Conservation (phyloP, 2,113 vertebrate species). For the Ceratotherium simum region DNA sequence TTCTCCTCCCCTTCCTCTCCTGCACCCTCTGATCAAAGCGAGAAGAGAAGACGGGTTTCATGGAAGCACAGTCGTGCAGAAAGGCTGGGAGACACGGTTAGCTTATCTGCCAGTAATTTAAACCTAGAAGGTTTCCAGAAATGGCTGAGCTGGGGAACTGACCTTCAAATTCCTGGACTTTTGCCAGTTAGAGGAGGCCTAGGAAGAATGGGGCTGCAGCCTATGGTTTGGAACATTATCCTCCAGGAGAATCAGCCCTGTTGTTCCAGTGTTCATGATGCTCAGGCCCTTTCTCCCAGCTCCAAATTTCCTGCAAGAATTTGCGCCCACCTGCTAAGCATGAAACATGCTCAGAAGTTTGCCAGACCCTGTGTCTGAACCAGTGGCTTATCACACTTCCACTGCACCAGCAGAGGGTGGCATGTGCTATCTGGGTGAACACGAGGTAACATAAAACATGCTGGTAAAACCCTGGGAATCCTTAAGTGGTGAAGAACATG, state of each 20-base stretch:
- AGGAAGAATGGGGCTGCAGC: background rate
- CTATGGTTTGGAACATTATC: background rate
- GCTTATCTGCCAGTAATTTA: constrained; percentile 71
- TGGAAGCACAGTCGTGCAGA: background rate
- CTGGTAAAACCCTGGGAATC: background rate
- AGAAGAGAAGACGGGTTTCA: background rate
- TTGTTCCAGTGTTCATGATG: background rate
- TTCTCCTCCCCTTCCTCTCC: constrained; percentile 21
- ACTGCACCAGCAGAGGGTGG: background rate
- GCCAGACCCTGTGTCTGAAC: background rate
- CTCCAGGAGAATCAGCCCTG: background rate
- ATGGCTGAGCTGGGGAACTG: constrained; percentile 58
- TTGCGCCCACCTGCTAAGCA: background rate
- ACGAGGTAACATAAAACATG: background rate
- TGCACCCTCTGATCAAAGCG: constrained; percentile 20
- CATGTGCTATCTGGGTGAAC: background rate
- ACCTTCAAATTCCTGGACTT: constrained; percentile 53
- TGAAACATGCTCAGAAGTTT: background rate
- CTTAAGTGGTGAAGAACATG: background rate
- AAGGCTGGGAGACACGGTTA: background rate
- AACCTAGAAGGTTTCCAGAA: constrained; percentile 73
- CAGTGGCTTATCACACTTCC: background rate
- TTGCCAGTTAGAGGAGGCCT: constrained; percentile 43
- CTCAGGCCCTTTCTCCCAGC: background rate
- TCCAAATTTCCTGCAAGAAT: background rate